Percentiles rank a stretch among this genome's conserved stretches.
Evolutionary conservation across 2,113 vertebrate genomes (phyloP).

Genomic region (Cercopithecus mona): DNA sequence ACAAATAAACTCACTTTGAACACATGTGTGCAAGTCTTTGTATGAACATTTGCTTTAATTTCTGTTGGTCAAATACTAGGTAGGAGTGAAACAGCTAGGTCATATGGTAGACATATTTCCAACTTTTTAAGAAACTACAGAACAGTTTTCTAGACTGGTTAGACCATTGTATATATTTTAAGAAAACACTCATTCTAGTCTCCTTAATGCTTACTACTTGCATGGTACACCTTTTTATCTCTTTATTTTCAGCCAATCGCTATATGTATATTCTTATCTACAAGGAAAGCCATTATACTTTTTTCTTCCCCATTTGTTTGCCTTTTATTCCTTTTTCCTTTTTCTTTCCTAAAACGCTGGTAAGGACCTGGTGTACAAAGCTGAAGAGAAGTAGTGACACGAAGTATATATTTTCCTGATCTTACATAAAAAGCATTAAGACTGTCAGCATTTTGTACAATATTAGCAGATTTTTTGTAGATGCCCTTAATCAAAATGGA

Average conservation of each 20-base stretch:
- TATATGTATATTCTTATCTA: background rate
- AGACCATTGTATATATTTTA: background rate
- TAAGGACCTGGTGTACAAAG: background rate
- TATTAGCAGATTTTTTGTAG: background rate
- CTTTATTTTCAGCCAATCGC: background rate
- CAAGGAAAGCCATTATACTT: background rate
- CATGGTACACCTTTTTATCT: too few species aligned
- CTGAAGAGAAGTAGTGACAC: background rate
- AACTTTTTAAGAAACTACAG: background rate
- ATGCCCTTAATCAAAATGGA: background rate
- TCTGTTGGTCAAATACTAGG: background rate
- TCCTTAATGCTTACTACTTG: background rate
- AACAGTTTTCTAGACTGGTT: background rate
- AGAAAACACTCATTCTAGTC: too few species aligned
- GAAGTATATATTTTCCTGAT: background rate
- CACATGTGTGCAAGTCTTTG: background rate
- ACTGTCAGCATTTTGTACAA: background rate
- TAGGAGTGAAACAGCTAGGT: background rate
- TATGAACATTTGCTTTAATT: background rate
- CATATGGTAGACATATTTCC: background rate
- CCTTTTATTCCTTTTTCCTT: background rate
- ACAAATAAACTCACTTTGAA: background rate
- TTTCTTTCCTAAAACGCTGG: background rate
- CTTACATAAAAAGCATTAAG: background rate
- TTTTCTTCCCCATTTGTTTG: background rate